Percentiles rank a stretch among this genome's conserved stretches.
Evolutionary conservation across 2,797 vertebrate genomes (phyloP).

Genomic region (Gila robusta): DNA sequence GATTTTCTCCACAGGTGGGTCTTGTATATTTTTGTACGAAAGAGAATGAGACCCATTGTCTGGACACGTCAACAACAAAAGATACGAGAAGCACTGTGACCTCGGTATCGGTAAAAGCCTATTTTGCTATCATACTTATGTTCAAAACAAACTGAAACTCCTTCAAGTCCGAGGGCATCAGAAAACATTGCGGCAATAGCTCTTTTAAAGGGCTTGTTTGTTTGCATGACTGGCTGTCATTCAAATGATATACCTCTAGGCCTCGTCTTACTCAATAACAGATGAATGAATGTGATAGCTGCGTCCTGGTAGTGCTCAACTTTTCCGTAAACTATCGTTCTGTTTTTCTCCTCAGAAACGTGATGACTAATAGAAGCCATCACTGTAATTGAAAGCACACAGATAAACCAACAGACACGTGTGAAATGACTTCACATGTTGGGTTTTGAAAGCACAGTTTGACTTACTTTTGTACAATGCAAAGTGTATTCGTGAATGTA

Average conservation of each 20-base stretch:
- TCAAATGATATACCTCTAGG: conserved; percentile 51
- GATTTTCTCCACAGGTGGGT: neutral
- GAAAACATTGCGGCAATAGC: conserved; percentile 47
- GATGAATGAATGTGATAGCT: conserved; percentile 37
- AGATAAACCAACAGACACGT: conserved; percentile 18
- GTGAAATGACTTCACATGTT: conserved; percentile 28
- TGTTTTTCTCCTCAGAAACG: conserved; percentile 29
- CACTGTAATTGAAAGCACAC: conserved; percentile 32
- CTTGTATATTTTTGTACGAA: neutral
- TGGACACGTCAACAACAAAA: neutral
- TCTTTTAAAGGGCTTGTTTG: conserved; percentile 58
- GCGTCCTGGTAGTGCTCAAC: conserved; percentile 36
- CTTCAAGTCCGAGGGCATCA: conserved; percentile 21
- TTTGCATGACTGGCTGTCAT: conserved; percentile 53
- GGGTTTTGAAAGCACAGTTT: conserved; percentile 12
- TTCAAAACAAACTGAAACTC: neutral
- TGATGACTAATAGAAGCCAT: conserved; percentile 38
- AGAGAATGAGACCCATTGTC: neutral
- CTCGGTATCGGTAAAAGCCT: neutral
- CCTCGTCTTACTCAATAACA: conserved; percentile 56
- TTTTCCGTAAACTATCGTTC: conserved; percentile 39
- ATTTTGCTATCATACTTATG: neutral
- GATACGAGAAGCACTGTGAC: neutral
- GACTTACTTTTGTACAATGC: conserved; percentile 65
- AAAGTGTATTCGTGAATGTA: conserved; percentile 80